A percentile compares a stretch with the other conserved stretches of the same genome.
phyloP scores from a whole-genome alignment of 2,888 invertebrate genomes.

The Glyphotaelius pellucidus region DNA sequence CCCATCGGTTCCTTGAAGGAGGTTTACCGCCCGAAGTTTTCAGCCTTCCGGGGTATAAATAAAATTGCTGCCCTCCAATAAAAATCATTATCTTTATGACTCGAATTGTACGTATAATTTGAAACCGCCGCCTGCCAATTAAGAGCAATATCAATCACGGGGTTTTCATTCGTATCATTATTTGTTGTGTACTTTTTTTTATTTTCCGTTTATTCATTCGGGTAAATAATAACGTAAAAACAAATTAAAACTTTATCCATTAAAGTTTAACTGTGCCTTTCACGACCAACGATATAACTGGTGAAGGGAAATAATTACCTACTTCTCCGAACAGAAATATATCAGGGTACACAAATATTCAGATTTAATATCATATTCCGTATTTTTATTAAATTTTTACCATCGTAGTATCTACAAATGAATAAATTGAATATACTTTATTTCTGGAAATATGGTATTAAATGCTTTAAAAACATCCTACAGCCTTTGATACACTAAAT shows the following conservation, averaged over 20 bases:
- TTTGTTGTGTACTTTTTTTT: slow-evolving; percentile 26
- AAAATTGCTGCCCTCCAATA: neutral
- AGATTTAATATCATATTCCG: too few relatives aligned
- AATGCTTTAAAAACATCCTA: neutral
- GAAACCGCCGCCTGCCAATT: slow-evolving; percentile 34
- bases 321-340: neutral
- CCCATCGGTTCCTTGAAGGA: neutral
- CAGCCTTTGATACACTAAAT: neutral
- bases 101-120: neutral
- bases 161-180: slow-evolving; percentile 26
- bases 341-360: neutral
- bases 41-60: neutral
- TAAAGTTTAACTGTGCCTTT: slow-evolving; percentile 50
- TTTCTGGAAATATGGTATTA: neutral
- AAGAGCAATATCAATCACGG: slow-evolving; percentile 44
- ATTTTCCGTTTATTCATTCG: slow-evolving; percentile 21
- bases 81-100: neutral
- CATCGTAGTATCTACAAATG: neutral
- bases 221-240: slow-evolving; percentile 40
- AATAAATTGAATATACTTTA: neutral
- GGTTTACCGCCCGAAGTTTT: neutral
- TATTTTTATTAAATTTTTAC: neutral
- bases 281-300: slow-evolving; percentile 22
- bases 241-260: slow-evolving; percentile 57
- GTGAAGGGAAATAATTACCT: slow-evolving; percentile 36